Conservation (phyloP, 1,140 invertebrate genomes). For the Drosophila lacteicornis region DNA sequence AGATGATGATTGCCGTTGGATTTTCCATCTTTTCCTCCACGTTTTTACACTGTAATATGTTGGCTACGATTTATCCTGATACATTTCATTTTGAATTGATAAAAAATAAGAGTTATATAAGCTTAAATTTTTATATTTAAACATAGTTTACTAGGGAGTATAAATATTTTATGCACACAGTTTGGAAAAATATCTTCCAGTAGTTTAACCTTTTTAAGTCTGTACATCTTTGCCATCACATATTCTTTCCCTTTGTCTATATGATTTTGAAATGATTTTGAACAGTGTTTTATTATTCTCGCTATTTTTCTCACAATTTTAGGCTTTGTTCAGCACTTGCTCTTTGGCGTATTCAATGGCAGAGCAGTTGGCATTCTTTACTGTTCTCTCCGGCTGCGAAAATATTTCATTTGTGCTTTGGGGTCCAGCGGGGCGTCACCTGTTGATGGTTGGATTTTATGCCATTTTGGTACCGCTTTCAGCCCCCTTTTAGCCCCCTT, state of each 20-base stretch:
- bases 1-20: neutral
- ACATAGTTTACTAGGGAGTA: too few species aligned
- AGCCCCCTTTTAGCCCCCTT: neutral
- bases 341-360: conserved; percentile 6
- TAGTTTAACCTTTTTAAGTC: too few species aligned
- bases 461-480: neutral
- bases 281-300: neutral
- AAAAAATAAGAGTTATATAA: too few species aligned
- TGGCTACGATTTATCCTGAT: too few species aligned
- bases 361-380: conserved; percentile 11
- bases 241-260: neutral
- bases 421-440: conserved; percentile 22
- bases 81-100: too few species aligned
- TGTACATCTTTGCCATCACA: too few species aligned
- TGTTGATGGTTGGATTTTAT: conserved; percentile 34
- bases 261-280: neutral
- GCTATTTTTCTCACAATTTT: neutral
- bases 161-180: too few species aligned
- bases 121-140: too few species aligned
- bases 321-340: conserved; percentile 14
- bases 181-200: too few species aligned
- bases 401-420: conserved; percentile 40
- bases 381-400: neutral
- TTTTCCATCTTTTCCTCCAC: neutral
- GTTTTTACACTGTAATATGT: neutral